Base-by-base conservation (phyloP, 1,140 invertebrate genomes). In the Atta colombica region DNA sequence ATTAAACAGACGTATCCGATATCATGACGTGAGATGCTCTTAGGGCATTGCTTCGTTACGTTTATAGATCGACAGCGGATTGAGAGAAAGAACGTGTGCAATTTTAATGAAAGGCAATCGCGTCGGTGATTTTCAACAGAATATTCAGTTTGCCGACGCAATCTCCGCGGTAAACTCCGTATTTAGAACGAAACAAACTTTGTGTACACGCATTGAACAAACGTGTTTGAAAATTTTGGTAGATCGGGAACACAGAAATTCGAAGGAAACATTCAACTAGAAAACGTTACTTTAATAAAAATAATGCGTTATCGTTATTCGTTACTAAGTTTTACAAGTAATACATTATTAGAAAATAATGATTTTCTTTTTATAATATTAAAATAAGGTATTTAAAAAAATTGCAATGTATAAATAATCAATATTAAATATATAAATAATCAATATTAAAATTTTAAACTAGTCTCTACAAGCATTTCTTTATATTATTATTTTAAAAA, bases 21-120 rank as follows among this genome's bases (percentile, higher is more conserved):
- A 51, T 55, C 77, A 49, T 7, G 63, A 31, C 35, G 58, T 16
- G 31, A 35, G 55, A 18, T 45, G 39, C 80, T 25, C n/a, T 16
- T 16, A n/a, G 14, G 39, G 49, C 21, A 8, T 65, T 53, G 77
- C 28, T 66, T 12, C 28, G 63, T 55, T 55, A 72, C 39, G 80
- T 63, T 28, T 69, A 60, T 3, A 84, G 80, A 84, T 84, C 80
- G 69, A 61, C 25, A 61, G 39, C 80, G 69, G 14, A 39, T 58
- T 39, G 16, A 31, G 39, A 25, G 69, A 65, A 61, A 63, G 49
- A 75, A 82, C 68, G 55, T 75, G 80, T 84, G 80, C 80, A 61
- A 74, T 61, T 82, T 82, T 82, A 74, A 84, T 45, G 80, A 61
- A 60, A 60, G 80, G 49, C n/a, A 28, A 49, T 66, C 77, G 65